phyloP scores from a whole-genome alignment of 2,888 invertebrate species.

The Escarpia spicata region DNA sequence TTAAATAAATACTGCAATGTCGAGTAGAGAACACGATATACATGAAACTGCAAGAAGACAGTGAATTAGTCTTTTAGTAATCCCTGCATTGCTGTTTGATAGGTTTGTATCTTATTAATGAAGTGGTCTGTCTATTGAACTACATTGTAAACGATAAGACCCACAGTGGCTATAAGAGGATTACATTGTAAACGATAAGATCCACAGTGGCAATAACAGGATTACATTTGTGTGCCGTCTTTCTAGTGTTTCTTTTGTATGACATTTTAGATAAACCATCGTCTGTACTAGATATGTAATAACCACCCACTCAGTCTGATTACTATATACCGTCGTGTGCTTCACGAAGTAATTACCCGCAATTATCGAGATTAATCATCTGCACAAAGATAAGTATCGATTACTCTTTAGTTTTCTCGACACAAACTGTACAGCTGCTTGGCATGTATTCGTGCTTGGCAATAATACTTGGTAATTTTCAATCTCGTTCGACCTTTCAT shows the following conservation, averaged over 20 bases:
- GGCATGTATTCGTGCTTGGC: background rate
- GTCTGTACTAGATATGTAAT: background rate
- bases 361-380: background rate
- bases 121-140: too few relatives aligned
- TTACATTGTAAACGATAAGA: too few relatives aligned
- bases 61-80: too few relatives aligned
- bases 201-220: too few relatives aligned
- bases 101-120: too few relatives aligned
- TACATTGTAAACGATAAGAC: too few relatives aligned
- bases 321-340: background rate
- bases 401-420: background rate
- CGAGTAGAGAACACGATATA: background rate
- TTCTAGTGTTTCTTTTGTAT: too few relatives aligned
- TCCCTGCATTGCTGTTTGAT: too few relatives aligned
- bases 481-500: background rate
- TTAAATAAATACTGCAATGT: background rate
- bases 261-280: too few relatives aligned
- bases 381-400: background rate
- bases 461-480: background rate
- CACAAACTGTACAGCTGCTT: background rate
- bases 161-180: too few relatives aligned
- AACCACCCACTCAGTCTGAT: background rate
- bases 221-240: too few relatives aligned
- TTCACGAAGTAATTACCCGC: background rate
- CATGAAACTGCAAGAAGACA: background rate